phyloP scores from a whole-genome alignment of 2,888 invertebrate species.

The Lithophane semibrunnea region DNA sequence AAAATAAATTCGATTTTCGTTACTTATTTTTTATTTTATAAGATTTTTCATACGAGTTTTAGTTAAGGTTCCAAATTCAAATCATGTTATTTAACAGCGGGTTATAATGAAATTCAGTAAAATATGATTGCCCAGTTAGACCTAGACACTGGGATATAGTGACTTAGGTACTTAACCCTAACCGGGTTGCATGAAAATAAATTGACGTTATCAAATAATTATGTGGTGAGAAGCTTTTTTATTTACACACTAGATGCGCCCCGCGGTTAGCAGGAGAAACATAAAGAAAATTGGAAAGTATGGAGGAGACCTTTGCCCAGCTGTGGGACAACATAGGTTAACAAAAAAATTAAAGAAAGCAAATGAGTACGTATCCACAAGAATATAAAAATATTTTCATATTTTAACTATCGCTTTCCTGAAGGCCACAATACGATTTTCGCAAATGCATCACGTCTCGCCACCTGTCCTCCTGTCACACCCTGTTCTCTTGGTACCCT shows the following conservation, averaged over 20 bases:
- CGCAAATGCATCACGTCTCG: slow-evolving; percentile 13
- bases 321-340: neutral
- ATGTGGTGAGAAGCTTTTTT: neutral
- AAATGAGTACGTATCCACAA: neutral
- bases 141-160: neutral
- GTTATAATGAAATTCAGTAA: neutral
- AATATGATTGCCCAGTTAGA: neutral
- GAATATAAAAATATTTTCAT: too few relatives aligned
- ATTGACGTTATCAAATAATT: neutral
- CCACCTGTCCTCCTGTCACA: slow-evolving; percentile 13
- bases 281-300: neutral
- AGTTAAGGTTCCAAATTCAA: neutral
- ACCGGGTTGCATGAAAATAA: neutral
- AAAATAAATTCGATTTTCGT: too few relatives aligned
- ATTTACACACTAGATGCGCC: too few relatives aligned
- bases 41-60: too few relatives aligned
- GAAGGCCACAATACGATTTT: neutral
- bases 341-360: neutral
- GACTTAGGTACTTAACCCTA: neutral
- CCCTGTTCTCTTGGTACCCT: slow-evolving; percentile 43
- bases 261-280: too few relatives aligned
- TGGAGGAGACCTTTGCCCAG: neutral
- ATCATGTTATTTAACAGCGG: neutral
- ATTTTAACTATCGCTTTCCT: too few relatives aligned
- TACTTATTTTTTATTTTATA: too few relatives aligned